Evolutionary conservation across 35 echinoderm and acorn worm species (phyloP).

Genomic region (Lytechinus pictus): DNA sequence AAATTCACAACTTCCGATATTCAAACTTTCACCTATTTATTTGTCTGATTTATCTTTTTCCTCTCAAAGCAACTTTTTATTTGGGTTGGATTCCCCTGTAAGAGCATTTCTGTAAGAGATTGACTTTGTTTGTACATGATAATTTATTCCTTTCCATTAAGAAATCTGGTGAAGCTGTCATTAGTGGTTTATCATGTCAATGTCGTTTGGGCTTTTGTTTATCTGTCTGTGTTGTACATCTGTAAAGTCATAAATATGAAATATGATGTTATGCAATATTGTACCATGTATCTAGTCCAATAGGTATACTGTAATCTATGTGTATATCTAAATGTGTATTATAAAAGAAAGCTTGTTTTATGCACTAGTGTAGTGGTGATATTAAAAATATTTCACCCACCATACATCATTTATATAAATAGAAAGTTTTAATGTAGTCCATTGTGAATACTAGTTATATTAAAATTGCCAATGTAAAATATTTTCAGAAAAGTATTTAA

Average conservation of each 20-base stretch:
- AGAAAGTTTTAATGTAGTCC: not conserved
- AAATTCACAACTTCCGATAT: too few species aligned
- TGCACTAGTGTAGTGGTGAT: not conserved
- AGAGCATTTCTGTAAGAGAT: not conserved
- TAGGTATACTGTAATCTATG: constrained; percentile 2
- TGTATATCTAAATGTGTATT: not conserved
- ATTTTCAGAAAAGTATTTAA: not conserved
- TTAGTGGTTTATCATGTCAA: not conserved
- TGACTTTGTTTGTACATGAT: not conserved
- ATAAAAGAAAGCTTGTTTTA: not conserved
- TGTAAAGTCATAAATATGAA: not conserved
- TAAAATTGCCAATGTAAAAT: not conserved
- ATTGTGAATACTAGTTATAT: not conserved
- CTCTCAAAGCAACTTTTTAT: too few species aligned
- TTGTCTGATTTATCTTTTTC: too few species aligned
- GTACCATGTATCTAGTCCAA: not conserved
- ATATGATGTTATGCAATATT: constrained; percentile 6
- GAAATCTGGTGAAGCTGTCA: not conserved
- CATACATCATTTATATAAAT: not conserved
- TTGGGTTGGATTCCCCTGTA: too few species aligned
- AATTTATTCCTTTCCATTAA: not conserved
- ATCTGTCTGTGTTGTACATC: not conserved
- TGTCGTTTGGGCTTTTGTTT: not conserved
- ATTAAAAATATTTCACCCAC: not conserved
- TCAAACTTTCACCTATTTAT: too few species aligned